These are phyloP conservation scores for Pangasius sanitwongsei DNA, from an alignment of 2,797 vertebrate species.

Conservation along the genomic window DNA sequence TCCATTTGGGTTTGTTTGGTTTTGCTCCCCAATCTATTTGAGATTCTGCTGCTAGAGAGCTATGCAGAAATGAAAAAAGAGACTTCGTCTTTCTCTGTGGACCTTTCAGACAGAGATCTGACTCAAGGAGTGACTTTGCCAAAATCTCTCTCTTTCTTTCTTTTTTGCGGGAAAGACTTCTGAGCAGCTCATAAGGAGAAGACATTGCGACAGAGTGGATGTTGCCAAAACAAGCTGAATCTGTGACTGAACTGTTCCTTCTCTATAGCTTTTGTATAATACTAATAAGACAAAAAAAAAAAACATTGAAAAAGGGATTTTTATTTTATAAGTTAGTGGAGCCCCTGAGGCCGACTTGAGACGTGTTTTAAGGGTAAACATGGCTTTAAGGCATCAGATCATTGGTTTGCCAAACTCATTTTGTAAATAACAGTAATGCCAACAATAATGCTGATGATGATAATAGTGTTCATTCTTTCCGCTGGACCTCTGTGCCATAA, in stretches of 20 bases:
- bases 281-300: slow-evolving; percentile 74
- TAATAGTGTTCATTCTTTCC: slow-evolving; percentile 85
- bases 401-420: slow-evolving; percentile 86
- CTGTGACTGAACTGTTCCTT: slow-evolving; percentile 89
- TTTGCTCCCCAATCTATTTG: slow-evolving; percentile 65
- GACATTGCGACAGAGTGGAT: slow-evolving; percentile 64
- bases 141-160: slow-evolving; percentile 75
- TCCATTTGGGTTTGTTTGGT: slow-evolving; percentile 59
- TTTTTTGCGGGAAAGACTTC: slow-evolving; percentile 72
- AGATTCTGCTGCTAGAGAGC: slow-evolving; percentile 91
- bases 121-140: slow-evolving; percentile 82
- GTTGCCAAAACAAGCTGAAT: slow-evolving; percentile 77
- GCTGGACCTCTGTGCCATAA: slow-evolving; percentile 91
- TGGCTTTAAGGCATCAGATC: slow-evolving; percentile 96
- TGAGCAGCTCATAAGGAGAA: slow-evolving; percentile 69
- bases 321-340: slow-evolving; percentile 98
- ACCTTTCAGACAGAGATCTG: slow-evolving; percentile 77
- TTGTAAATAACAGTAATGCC: slow-evolving; percentile 92
- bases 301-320: slow-evolving; percentile 87
- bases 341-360: slow-evolving; percentile 88
- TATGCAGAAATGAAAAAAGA: slow-evolving; percentile 87
- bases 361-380: slow-evolving; percentile 87
- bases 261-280: slow-evolving; percentile 99
- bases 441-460: slow-evolving; percentile 84
- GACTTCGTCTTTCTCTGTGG: slow-evolving; percentile 69